Evolutionary conservation across 2,113 vertebrate genomes (phyloP), one percentile per base, ranked within the genome.

Genomic region (Dendrocopos noguchii): DNA sequence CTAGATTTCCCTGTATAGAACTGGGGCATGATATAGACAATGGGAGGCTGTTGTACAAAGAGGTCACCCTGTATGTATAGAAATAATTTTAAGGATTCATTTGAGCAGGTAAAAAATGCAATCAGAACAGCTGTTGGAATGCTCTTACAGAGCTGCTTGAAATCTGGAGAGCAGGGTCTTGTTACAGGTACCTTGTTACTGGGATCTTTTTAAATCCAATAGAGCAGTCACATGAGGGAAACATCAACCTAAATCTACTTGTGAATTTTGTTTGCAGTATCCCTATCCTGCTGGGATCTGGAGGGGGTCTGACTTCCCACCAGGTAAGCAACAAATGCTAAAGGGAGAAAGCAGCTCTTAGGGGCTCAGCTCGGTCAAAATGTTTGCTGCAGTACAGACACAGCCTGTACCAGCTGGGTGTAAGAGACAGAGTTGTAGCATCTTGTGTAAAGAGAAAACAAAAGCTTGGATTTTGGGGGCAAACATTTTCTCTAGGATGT

Each of bases 211-310:
- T 57, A 71, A 87, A 82, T 24, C 27, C 12, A 60, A 74, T 36
- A 1, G n/a, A 60, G 85, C 2, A 16, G 25, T 34, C 7, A 71
- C 0, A 1, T 4, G 36, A 64, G 36, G 34, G 44, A 65, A 86
- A 87, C 15, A 2, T 12, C 2, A 1, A 67, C 56, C 24, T 90
- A 55, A 87, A 66, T 18, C 20, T 91, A 16, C 56, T 39, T 71
- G n/a, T 82, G 13, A 31, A 56, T 93, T 91, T 70, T 84, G 14
- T 90, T 93, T 95, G 34, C 91, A 96, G 96, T 39, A 89, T 89
- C 46, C 66, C 12, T 56, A 21, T 47, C 66, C 88, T 63, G 24
- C 31, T 31, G 81, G 3, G 46, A n/a, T 50, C 36, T 24, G 3
- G 1, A 71, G 22, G 12, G 39, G 17, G 34, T 65, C 56, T 36